A percentile compares a stretch with the other conserved stretches of the same genome.
Evolutionary conservation across 2,797 vertebrate genomes (phyloP).

Genomic region (Lepus oiostolus): DNA sequence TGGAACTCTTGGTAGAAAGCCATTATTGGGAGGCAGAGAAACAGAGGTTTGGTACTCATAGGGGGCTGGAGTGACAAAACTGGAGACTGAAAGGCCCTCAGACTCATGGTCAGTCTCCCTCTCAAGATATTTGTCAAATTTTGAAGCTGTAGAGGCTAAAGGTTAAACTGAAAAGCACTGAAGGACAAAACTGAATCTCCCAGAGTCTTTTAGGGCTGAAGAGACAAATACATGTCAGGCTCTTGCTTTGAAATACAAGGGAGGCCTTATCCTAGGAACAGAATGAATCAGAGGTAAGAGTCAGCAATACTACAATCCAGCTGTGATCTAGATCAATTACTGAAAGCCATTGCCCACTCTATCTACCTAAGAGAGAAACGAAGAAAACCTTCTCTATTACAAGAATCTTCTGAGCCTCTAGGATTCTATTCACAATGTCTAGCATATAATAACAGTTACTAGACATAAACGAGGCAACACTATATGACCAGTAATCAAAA

Average conservation of each 20-base stretch:
- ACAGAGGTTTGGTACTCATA: neutral
- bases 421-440: neutral
- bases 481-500: neutral
- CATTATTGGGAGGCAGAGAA: neutral
- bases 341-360: neutral
- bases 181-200: neutral
- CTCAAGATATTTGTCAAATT: neutral
- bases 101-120: neutral
- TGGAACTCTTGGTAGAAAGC: neutral
- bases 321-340: neutral
- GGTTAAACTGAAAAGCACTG: neutral
- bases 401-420: conserved; percentile 26
- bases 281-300: neutral
- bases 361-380: neutral
- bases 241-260: neutral
- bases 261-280: neutral
- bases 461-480: neutral
- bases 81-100: neutral
- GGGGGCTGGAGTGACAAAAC: neutral
- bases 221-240: neutral
- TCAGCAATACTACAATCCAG: neutral
- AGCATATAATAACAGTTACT: neutral
- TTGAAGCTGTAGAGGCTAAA: neutral
- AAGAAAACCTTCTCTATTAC: neutral
- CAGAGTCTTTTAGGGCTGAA: neutral